Base-by-base conservation (phyloP, 2,888 invertebrate species). In the Arge pagana region DNA sequence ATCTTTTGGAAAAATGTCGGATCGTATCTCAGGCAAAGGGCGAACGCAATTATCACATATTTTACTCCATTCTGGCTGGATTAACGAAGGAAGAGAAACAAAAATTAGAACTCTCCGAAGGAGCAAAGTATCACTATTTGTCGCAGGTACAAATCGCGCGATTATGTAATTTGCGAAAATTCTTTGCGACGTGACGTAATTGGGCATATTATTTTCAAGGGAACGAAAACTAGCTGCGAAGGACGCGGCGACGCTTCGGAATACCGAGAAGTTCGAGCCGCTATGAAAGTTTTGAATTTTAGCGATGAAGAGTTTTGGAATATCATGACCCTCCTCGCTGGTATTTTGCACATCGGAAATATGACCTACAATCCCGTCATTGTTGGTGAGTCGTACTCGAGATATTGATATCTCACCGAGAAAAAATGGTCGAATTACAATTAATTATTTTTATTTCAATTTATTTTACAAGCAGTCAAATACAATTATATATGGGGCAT, bases 31-130 rank as follows among this genome's bases (percentile, higher is more conserved):
- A 93, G 78, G 93, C 88, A 62, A 82, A 82, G 48, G 93, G 91
- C 43, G 96, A 96, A 76, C 83, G 96, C 61, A 98, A 97, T 76
- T 97, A 96, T 76, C 96, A 96, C 73, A 90, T 96, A 57, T 97
- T 97, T 79, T 96, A 96, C 76, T 87, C 93, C 61, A 83, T 97
- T 76, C 79, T 97, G 53, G 87, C 88, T 7, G 97, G 96, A 0
- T 76, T 97, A 54, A 83, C 83, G 1, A 80, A 82, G 11, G 88
- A 93, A 1, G 95, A 96, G 70, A 90, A 88, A 67, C 84, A 83
- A 55, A 85, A 84, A 58, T 78, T 96, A 21, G 89, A 93, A 50
- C 78, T 97, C 24, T 82, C 82, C 6, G 85, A 86, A 26, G 84
- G 90, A 0, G 81, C 82, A 7, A 84, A 89, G 61, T 96, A 93